These are phyloP conservation scores for Dicrurus megarhynchus DNA, from an alignment of 2,113 vertebrate genomes.

Conservation along the genomic window DNA sequence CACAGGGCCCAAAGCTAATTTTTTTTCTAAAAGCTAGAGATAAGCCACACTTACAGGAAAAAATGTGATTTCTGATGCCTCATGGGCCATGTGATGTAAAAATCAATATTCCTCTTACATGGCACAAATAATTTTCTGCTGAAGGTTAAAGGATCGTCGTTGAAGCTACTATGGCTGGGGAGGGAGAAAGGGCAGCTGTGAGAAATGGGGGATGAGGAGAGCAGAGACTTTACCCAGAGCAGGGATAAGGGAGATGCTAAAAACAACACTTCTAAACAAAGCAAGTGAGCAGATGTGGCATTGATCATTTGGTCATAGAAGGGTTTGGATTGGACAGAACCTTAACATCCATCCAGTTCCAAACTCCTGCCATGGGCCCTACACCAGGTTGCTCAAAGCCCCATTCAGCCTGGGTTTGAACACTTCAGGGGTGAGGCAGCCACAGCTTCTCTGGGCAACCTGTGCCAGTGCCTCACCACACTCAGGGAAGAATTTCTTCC, in stretches of 20 bases:
- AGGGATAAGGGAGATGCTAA: background rate
- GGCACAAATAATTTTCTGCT: background rate
- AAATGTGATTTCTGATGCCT: background rate
- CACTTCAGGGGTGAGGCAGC: background rate
- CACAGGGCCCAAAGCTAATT: background rate
- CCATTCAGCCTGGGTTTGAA: background rate
- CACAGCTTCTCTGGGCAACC: background rate
- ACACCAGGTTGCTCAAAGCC: background rate
- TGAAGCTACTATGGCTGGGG: background rate
- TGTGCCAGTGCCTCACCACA: background rate
- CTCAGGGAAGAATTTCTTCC: background rate
- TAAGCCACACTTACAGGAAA: background rate
- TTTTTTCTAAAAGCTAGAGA: slow-evolving; percentile 30
- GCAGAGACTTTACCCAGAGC: background rate
- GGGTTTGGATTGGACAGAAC: background rate
- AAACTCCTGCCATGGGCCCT: background rate
- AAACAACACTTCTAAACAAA: background rate
- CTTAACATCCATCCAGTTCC: background rate
- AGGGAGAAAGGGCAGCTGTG: background rate
- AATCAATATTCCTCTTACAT: slow-evolving; percentile 8
- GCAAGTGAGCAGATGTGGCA: background rate
- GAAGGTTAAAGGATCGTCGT: background rate
- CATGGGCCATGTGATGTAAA: background rate
- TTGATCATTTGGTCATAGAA: rapidly evolving
- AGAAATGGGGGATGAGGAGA: background rate